Base-by-base conservation (phyloP, 1,140 invertebrate species). In the Lepidurus couesii region DNA sequence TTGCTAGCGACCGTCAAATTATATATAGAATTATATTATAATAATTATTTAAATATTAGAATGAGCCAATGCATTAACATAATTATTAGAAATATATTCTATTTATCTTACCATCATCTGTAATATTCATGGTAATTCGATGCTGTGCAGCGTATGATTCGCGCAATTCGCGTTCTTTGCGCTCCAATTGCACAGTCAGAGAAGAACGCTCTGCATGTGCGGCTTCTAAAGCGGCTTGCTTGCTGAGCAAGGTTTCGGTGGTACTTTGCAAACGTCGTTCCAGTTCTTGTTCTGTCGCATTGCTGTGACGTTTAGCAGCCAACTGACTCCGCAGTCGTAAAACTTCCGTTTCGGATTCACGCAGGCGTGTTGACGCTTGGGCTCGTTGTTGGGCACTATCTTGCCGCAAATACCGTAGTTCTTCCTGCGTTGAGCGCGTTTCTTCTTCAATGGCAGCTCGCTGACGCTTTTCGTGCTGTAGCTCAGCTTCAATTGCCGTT, bases 131-230 rank as follows among this genome's bases (percentile, higher is more conserved):
- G 80, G 88, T 88, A 79, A 89, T 88, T 9, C 74, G 78, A 44
- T 74, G 43, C 13, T 74, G 73, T 80, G 83, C 82, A 43, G 83
- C 74, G 83, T 82, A 24, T 83, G 81, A 44, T 82, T 82, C 75
- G 84, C 84, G 81, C 88, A 86, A 82, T 88, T 87, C 84, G 89
- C 85, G 77, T 85, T 86, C 86, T 42, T 91, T 84, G 84, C 93
- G 91, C 83, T 95, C 93, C 42, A 94, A 84, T 83, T 94, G 93
- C 26, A 95, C 83, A 73, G 89, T 85, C 34, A 95, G 85, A 11
- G 93, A 93, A 87, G 93, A 93, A 81, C 92, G 89, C 82, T 95
- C 93, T 1, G 91, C 91, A 43, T 91, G 92, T 21, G 93, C 85
- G 42, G 88, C 87, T 84, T 95, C 93, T 42, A 95, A 82, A 77